Conservation (phyloP, 2,888 invertebrate species). For the Aromia moschata region DNA sequence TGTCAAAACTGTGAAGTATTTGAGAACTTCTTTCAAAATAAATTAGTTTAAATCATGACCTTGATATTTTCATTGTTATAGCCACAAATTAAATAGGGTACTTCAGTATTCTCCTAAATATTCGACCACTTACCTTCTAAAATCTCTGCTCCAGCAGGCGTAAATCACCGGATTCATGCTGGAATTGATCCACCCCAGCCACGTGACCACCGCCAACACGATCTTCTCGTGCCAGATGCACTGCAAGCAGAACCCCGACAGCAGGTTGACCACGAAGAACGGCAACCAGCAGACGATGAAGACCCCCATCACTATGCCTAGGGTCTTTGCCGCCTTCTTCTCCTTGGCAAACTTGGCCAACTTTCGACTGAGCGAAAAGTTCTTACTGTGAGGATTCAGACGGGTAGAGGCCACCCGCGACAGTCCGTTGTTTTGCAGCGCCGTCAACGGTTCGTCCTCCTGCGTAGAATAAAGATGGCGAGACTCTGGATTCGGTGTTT, state of each 20-base stretch:
- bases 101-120: no score
- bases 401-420: constrained; percentile 76
- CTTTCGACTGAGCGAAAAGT: constrained; percentile 92
- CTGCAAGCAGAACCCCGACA: constrained; percentile 88
- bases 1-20: no score
- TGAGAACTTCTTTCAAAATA: no score
- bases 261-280: constrained; percentile 93
- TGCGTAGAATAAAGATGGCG: constrained; percentile 67
- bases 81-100: no score
- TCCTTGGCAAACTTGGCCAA: constrained; percentile 96
- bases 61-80: no score
- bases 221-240: constrained; percentile 90
- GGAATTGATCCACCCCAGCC: constrained; percentile 96
- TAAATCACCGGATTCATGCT: constrained; percentile 98
- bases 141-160: constrained; percentile 98
- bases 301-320: constrained; percentile 97
- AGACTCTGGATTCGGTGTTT: constrained; percentile 62
- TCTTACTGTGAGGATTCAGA: constrained; percentile 73
- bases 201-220: constrained; percentile 88
- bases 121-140: constrained; percentile 84
- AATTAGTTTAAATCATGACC: no score
- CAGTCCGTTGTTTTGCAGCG: constrained; percentile 80
- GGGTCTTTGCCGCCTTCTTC: constrained; percentile 91
- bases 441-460: constrained; percentile 79
- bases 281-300: constrained; percentile 98